Base-by-base conservation (phyloP, 2,113 vertebrate genomes). In the Ginglymostoma cirratum region DNA sequence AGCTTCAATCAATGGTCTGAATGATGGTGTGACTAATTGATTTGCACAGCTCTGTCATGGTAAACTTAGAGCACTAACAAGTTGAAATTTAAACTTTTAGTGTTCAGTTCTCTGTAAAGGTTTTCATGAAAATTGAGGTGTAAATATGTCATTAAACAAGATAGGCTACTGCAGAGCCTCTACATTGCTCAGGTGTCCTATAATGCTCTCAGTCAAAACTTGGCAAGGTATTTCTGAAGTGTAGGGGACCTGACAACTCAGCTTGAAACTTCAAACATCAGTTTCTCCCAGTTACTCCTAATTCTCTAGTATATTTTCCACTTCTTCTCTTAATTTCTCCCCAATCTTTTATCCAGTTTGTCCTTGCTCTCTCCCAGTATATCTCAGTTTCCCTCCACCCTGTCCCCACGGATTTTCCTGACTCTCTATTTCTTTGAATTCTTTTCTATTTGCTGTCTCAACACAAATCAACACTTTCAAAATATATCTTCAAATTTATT, bases 21-120 rank as follows among this genome's bases (percentile, higher is more conserved):
- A 52, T 90, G 24, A 61, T 90, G 94, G 67, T 95, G 42, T 7
- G 94, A 52, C 94, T 34, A 95, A 95, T 95, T 72, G 69, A 95
- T 72, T 52, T 30, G 48, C 52, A 34, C 23, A 34, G 87, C 52
- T 52, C 30, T 90, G 21, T 30, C 15, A 72, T 34, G 93, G 93
- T 72, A 52, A 95, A 72, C 67, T 95, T 52, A 23, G n/a, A 45
- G 42, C 10, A 12, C 67, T 5, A 70, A 45, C 69, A 72, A 23
- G 45, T 45, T 52, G 5, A 90, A 55, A 61, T 90, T 90, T 52
- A 90, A 90, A 83, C 52, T 61, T 90, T 95, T 52, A 72, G 45
- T 23, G 70, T 69, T 27, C 38, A 14, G n/a, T 95, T 94, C 67
- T 45, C 38, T 48, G 19, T 69, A 67, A 69, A 70, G 30, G 17